Evolutionary conservation across 2,797 vertebrate genomes (phyloP).

Genomic region (Avahi laniger): DNA sequence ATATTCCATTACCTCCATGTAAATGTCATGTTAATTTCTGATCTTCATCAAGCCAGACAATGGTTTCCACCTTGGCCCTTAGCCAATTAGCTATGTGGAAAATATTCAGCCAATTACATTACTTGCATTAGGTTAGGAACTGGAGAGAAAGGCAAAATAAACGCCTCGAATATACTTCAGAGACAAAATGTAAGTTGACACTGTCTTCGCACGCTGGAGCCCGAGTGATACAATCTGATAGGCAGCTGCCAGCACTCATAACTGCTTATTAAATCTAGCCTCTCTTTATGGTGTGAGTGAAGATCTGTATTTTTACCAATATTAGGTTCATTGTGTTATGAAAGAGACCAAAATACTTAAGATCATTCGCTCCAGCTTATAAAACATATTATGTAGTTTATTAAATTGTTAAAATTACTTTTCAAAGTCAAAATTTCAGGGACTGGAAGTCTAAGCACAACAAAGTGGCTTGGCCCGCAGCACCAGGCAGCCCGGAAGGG

Average conservation of each 20-base stretch:
- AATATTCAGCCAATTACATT: slow-evolving; percentile 90
- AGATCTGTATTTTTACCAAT: slow-evolving; percentile 88
- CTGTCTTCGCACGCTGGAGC: slow-evolving; percentile 82
- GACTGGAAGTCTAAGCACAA: slow-evolving; percentile 72
- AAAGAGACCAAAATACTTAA: slow-evolving; percentile 88
- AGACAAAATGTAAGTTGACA: slow-evolving; percentile 89
- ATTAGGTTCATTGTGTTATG: slow-evolving; percentile 88
- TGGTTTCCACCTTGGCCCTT: slow-evolving; percentile 88
- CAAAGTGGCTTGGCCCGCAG: slow-evolving; percentile 40
- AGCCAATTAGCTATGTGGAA: slow-evolving; percentile 91
- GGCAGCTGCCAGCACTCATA: slow-evolving; percentile 89
- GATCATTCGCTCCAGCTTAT: slow-evolving; percentile 85
- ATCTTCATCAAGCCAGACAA: slow-evolving; percentile 92
- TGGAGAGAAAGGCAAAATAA: slow-evolving; percentile 86
- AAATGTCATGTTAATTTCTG: slow-evolving; percentile 97
- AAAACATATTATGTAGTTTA: slow-evolving; percentile 86
- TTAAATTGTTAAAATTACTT: slow-evolving; percentile 90
- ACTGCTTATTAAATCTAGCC: slow-evolving; percentile 89
- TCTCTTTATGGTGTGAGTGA: slow-evolving; percentile 85
- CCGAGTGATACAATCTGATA: slow-evolving; percentile 87
- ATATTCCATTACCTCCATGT: slow-evolving; percentile 95
- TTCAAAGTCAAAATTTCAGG: slow-evolving; percentile 80
- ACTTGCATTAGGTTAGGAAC: slow-evolving; percentile 86
- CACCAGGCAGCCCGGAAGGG: not conserved
- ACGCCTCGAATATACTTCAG: slow-evolving; percentile 84